phyloP scores from a whole-genome alignment of 2,797 vertebrate species.

The Triplophysa yarkandensis region DNA sequence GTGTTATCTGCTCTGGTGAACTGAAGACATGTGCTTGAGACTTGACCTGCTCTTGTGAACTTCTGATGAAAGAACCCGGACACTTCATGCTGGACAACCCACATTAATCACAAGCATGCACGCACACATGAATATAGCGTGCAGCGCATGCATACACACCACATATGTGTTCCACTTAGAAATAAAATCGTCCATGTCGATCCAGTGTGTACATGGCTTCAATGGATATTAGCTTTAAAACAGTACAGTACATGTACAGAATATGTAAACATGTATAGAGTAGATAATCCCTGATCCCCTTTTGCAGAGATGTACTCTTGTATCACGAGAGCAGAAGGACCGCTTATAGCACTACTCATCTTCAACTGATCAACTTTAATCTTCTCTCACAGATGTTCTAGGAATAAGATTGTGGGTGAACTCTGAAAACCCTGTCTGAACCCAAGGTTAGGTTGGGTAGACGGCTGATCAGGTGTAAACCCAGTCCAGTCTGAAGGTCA shows the following conservation, averaged over 20 bases:
- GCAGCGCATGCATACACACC: neutral
- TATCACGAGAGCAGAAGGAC: neutral
- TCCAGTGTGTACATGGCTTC: no score
- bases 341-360: neutral
- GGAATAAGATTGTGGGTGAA: neutral
- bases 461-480: conserved; percentile 15
- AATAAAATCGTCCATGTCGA: no score
- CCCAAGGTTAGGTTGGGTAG: neutral
- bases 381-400: conserved; percentile 18
- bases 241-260: neutral
- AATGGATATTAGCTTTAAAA: neutral
- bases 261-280: no score
- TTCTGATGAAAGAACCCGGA: conserved; percentile 71
- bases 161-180: no score
- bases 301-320: neutral
- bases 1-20: conserved; percentile 69
- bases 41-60: conserved; percentile 36
- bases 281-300: neutral
- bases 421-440: conserved; percentile 17
- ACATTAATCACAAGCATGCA: conserved; percentile 68
- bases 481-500: conserved; percentile 25
- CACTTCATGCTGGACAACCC: conserved; percentile 67
- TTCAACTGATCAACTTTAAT: conserved; percentile 13
- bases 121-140: neutral
- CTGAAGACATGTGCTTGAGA: conserved; percentile 34